Base-by-base conservation (phyloP, 2,797 vertebrate genomes). In the Echeneis naucrates region DNA sequence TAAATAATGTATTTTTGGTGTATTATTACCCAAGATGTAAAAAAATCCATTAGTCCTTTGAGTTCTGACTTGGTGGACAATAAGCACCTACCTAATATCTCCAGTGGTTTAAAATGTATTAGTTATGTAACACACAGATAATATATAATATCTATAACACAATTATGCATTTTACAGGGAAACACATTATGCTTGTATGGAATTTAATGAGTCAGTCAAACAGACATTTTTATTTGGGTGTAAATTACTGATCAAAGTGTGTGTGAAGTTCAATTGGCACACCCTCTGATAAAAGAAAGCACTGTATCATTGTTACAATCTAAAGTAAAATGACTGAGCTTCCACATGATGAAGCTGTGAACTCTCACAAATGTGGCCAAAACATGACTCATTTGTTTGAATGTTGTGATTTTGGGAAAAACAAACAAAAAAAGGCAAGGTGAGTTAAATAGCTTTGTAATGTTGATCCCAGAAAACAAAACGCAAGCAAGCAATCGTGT, bases 241-340 rank as follows among this genome's bases (percentile, higher is more conserved):
- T 16, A 19, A 33, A 45, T 62, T 21, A 67, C 0, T 70, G 5
- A 27, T 16, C 8, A 3, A 8, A 23, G 38, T 2, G 40, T 4
- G 40, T 19, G 40, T 19, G 8, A 33, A 11, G 1, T 7, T 12
- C 14, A 51, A 8, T 17, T 8, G 17, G 54, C 11, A 59, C 72
- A 48, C 26, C n/a, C 51, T 21, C 12, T 48, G 2, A 60, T 23
- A 27, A 11, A 19, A 54, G 3, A 5, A 10, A 62, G 0, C 62
- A 75, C 76, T 77, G 38, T 56, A 68, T 84, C 78, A 84, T 52
- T 19, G 19, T 85, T 50, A 69, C 27, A 4, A 2, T 48, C 8
- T 58, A 0, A n/a, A n/a, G n/a, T n/a, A n/a, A n/a, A n/a, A n/a
- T n/a, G n/a, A n/a, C n/a, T n/a, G n/a, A n/a, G n/a, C n/a, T n/a